Conservation (phyloP, 2,113 vertebrate species). For the Rhegmatorhina hoffmannsi region DNA sequence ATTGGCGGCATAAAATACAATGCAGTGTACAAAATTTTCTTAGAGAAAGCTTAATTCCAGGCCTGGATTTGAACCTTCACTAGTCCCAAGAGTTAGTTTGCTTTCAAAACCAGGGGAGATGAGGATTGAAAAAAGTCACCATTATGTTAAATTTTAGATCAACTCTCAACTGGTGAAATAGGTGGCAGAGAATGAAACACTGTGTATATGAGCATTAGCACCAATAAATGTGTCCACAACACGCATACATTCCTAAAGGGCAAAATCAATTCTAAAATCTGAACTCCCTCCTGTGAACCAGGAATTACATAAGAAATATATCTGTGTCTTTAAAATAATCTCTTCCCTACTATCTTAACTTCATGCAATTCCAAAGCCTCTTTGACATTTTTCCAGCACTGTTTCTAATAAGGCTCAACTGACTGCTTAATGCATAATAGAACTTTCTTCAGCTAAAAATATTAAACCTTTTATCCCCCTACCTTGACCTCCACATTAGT, state of each 20-base stretch:
- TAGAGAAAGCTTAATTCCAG: not conserved
- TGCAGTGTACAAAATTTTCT: not conserved
- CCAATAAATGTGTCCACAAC: not conserved
- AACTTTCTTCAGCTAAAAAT: slow-evolving; percentile 3
- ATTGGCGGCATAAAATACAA: not conserved
- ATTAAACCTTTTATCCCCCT: not conserved
- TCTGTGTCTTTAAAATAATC: not conserved
- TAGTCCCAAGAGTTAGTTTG: not conserved
- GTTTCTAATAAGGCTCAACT: not conserved
- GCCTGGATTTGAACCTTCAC: not conserved
- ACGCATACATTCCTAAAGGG: not conserved
- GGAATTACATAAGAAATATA: not conserved
- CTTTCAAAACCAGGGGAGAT: not conserved
- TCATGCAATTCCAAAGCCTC: not conserved
- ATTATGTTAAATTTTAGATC: not conserved
- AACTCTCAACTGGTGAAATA: not conserved
- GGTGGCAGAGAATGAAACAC: not conserved
- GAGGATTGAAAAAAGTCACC: not conserved
- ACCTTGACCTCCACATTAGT: not conserved
- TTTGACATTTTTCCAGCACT: not conserved
- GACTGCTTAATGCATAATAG: not conserved
- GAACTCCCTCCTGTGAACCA: not conserved
- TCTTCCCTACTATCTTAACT: not conserved
- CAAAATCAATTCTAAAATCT: not conserved
- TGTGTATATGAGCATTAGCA: fast-evolving